Conservation (phyloP, 2,797 vertebrate species). For the Muraenolepis orangiensis region DNA sequence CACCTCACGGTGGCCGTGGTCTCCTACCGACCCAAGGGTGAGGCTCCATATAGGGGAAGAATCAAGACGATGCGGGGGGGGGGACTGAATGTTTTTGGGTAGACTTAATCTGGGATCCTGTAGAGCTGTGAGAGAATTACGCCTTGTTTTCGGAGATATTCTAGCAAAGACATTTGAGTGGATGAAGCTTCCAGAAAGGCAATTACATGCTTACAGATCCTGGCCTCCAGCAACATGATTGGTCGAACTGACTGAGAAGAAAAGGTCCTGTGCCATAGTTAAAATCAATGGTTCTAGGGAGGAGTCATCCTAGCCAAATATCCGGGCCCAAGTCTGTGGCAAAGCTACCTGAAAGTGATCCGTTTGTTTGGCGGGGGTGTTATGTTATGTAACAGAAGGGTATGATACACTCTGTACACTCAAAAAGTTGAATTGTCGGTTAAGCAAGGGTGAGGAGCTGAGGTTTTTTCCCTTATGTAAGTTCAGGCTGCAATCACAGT, state of each 20-base stretch:
- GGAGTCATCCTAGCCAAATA: background rate
- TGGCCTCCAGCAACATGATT: no score
- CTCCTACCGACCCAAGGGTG: constrained; percentile 89
- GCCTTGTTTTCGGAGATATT: no score
- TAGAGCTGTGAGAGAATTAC: no score
- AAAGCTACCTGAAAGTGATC: background rate
- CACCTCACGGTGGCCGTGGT: constrained; percentile 97
- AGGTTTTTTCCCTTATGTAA: background rate
- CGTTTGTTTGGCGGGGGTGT: background rate
- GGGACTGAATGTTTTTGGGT: background rate
- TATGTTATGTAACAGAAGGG: background rate
- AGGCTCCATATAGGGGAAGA: constrained; percentile 1
- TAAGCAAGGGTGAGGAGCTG: background rate
- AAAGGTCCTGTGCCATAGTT: background rate
- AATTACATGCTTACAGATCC: no score
- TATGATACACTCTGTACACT: background rate
- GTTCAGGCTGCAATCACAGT: background rate
- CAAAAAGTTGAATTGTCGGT: background rate
- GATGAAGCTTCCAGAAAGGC: no score
- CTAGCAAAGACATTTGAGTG: no score
- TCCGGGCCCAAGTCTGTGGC: background rate
- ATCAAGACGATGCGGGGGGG: background rate
- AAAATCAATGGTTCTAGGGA: background rate
- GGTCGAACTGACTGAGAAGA: no score
- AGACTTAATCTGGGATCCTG: no score